Evolutionary conservation across 2,888 invertebrate species (phyloP), one percentile per base, ranked within the genome.

Genomic region (Catocala nupta): DNA sequence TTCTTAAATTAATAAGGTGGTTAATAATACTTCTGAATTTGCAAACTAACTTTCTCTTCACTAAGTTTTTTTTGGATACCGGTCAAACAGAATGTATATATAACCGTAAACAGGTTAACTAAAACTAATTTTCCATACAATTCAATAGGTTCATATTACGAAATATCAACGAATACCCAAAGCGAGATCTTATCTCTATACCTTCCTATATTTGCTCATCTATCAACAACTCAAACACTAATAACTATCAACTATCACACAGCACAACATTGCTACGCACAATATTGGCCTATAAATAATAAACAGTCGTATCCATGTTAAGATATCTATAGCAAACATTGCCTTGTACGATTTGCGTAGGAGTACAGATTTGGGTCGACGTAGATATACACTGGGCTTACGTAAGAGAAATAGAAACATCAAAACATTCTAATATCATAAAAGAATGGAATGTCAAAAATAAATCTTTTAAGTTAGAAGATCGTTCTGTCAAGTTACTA

Each of bases 271-370:
- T 5, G 51, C 36, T 47, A 47, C 48, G 39, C 36, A 52, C 53
- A 59, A 47, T 55, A 47, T 61, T 55, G 51, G 36, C 48, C 8
- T 43, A 53, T 59, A 53, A 59, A 59, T 59, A 59, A 48, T 52
- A 42, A 54, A 58, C 36, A 47, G 64, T 58, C 67, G 5, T 73
- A 73, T 89, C 90, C 85, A 86, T 50, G 70, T 43, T 77, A 84
- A 62, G 49, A 71, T 53, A 61, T 63, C 77, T 65, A n/a, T 44
- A 50, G 34, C 75, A 77, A 77, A 77, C 81, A 82, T 85, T 75
- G 82, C 90, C 90, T 90, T 91, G 86, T 85, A 81, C 75, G 80
- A 82, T 86, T 73, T 88, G 93, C 92, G 93, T 93, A 91, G 93
- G 93, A 85, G 93, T 89, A 62, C 71, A 81, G 75, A 93, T 89